Evolutionary conservation across 30 jellyfish, hydroid and myxozoan genomes (phyloP).

Genomic region (Chrysaora quinquecirrha): DNA sequence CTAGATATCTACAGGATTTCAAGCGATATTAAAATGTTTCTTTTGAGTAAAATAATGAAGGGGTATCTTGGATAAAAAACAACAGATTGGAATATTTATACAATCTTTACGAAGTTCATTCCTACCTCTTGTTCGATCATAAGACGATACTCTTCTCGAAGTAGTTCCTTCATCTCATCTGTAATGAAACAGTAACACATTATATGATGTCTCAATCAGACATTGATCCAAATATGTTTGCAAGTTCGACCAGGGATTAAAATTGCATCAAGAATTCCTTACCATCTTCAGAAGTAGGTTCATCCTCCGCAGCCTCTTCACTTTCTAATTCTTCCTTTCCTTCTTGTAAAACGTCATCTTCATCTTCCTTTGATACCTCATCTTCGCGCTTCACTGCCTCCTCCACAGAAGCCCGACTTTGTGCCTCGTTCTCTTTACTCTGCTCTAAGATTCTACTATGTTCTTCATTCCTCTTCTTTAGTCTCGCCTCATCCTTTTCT

Average conservation of each 20-base stretch:
- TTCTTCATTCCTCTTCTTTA: slow-evolving; percentile 51
- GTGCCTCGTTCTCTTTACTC: neutral
- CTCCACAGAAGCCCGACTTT: neutral
- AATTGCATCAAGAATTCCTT: no score
- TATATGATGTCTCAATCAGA: no score
- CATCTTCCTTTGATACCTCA: neutral
- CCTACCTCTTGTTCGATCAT: slow-evolving; percentile 78
- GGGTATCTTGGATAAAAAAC: neutral
- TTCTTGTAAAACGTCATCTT: slow-evolving; percentile 1
- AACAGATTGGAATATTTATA: neutral
- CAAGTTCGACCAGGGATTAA: no score
- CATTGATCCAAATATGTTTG: no score
- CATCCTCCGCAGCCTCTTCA: neutral
- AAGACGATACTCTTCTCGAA: slow-evolving; percentile 71
- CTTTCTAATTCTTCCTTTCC: neutral
- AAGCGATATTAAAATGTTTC: no score
- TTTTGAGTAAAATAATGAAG: no score
- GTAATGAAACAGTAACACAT: neutral
- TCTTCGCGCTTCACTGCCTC: neutral
- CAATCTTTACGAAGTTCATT: neutral
- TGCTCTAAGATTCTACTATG: slow-evolving; percentile 37
- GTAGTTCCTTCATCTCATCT: slow-evolving; percentile 65
- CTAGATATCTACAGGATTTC: no score
- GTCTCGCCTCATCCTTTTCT: slow-evolving; percentile 16
- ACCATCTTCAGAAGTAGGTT: slow-evolving; percentile 12